Evolutionary conservation across 2,888 invertebrate genomes (phyloP).

Genomic region (Drosophila barbarae): DNA sequence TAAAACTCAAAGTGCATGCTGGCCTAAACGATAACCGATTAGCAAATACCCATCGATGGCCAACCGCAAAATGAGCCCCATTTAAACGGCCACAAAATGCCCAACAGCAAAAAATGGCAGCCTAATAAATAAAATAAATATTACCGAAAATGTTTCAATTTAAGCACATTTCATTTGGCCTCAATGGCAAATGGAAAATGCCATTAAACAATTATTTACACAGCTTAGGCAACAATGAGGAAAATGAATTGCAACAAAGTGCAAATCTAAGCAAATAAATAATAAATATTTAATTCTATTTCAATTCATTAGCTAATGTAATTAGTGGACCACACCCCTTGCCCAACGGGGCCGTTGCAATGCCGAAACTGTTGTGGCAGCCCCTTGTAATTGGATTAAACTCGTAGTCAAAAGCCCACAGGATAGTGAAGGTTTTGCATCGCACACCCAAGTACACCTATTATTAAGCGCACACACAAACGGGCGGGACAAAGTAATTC

Average conservation of each 20-base stretch:
- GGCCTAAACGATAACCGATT: conserved; percentile 30
- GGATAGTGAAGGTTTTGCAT: conserved; percentile 19
- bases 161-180: conserved; percentile 29
- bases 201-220: conserved; percentile 47
- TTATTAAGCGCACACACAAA: conserved; percentile 10
- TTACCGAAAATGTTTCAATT: conserved; percentile 36
- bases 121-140: conserved; percentile 42
- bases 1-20: not conserved
- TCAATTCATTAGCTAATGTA: conserved; percentile 68
- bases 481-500: conserved; percentile 49
- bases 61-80: conserved; percentile 52
- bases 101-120: conserved; percentile 23
- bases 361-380: conserved; percentile 10
- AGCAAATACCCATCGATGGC: conserved; percentile 40
- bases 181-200: conserved; percentile 24
- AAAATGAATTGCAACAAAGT: conserved; percentile 36
- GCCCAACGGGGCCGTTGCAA: not conserved
- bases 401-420: conserved; percentile 31
- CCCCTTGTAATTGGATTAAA: conserved; percentile 60
- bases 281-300: conserved; percentile 59
- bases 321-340: conserved; percentile 51
- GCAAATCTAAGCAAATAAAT: conserved; percentile 46
- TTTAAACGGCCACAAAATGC: conserved; percentile 55
- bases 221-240: conserved; percentile 23
- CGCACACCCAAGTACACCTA: conserved; percentile 21